These are phyloP conservation scores for Zosterops lateralis DNA, from an alignment of 2,113 vertebrate species.

Conservation along the genomic window DNA sequence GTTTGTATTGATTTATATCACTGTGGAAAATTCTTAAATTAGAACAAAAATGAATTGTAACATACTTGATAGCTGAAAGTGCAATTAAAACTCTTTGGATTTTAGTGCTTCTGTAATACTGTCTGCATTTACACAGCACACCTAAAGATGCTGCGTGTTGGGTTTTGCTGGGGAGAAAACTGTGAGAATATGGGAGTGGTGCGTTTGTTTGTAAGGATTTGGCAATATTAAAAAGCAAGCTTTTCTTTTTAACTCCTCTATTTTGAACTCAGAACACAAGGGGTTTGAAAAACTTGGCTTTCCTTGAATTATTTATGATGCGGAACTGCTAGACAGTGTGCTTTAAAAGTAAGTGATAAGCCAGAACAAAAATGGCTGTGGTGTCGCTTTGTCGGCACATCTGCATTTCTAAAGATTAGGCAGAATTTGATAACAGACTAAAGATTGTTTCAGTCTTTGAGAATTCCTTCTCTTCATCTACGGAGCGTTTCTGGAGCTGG, in stretches of 20 bases:
- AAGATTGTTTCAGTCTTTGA: not conserved
- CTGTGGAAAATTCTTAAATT: not conserved
- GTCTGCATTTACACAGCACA: not conserved
- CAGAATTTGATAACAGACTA: not conserved
- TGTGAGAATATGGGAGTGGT: not conserved
- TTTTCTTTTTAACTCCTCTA: not conserved
- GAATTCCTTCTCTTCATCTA: not conserved
- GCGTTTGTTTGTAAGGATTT: not conserved
- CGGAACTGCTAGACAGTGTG: not conserved
- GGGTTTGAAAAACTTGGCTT: not conserved
- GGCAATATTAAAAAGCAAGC: not conserved
- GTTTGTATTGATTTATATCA: not conserved
- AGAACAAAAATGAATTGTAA: not conserved
- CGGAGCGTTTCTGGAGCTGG: not conserved
- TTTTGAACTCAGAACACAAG: not conserved
- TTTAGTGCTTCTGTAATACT: not conserved
- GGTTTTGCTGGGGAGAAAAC: not conserved
- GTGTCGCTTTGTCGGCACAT: not conserved
- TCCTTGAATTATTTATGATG: not conserved
- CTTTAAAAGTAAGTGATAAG: constrained; percentile 10
- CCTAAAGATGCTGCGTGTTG: not conserved
- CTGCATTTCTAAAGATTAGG: constrained; percentile 36
- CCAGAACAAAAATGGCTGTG: not conserved
- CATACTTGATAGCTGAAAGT: not conserved
- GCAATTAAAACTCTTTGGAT: not conserved